Evolutionary conservation across 2,797 vertebrate genomes (phyloP), one percentile per base, ranked within the genome.

Genomic region (Champsocephalus gunnari): DNA sequence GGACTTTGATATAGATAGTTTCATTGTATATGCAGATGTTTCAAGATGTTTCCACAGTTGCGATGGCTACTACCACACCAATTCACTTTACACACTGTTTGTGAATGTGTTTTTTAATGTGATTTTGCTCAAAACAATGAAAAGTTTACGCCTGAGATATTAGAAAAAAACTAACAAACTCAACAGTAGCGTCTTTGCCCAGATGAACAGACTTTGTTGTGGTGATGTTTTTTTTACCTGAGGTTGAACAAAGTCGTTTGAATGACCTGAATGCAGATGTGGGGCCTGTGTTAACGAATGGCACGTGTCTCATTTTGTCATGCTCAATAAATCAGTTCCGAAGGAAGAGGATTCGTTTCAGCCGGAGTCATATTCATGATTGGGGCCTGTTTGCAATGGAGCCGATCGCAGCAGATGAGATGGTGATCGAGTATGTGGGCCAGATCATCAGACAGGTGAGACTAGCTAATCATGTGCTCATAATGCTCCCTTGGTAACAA

Each of bases 381-480:
- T 99, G 98, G 98, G 98, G 98, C 59, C 95, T 99, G 91, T 99
- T 99, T 58, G 98, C 98, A 6, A 96, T 98, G 97, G 98, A 99
- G 90, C 97, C 97, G 12, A 99, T 99, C 19, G 96, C 97, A 8
- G 97, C 97, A 1, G 98, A 99, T 2, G 98, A 99, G 91, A 98
- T 99, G 98, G 98, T 99, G 88, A 99, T 99, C 0, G 98, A 99
- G 71, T 99, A 99, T 0, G 98, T 99, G 73, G 98, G 98, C n/a
- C 97, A 99, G 92, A 96, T 95, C 88, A 97, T 99, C 93, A 95
- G 98, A 85, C 98, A 99, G 97, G 98, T 99, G 81, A 93, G 88
- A 76, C 53, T 11, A 34, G 79, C 2, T 28, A 21, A 51, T 14
- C 17, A 71, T 19, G 1, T 3, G 58, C 64, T 44, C 5, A 21